These are phyloP conservation scores for Musca domestica DNA, from an alignment of 1,140 invertebrate species.

Conservation along the genomic window DNA sequence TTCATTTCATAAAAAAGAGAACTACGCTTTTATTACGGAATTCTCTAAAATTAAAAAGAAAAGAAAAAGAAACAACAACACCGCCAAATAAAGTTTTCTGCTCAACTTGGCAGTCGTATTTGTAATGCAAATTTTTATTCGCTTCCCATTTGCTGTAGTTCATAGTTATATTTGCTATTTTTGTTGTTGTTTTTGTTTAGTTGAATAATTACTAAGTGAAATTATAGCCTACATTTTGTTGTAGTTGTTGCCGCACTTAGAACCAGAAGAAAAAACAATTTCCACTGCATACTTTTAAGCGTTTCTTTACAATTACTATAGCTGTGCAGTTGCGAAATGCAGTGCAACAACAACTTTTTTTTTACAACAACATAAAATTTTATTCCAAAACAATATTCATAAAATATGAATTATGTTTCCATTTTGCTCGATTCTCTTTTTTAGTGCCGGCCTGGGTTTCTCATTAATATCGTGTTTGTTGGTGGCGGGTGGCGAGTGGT, in stretches of 20 bases:
- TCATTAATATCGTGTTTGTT: background rate
- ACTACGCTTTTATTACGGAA: too few species aligned
- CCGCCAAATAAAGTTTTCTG: too few species aligned
- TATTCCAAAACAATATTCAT: conserved; percentile 6
- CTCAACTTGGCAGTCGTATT: too few species aligned
- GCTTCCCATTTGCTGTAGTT: too few species aligned
- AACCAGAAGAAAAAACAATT: background rate
- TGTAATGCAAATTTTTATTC: too few species aligned
- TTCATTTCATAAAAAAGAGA: too few species aligned
- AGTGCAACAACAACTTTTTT: too few species aligned
- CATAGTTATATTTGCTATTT: too few species aligned
- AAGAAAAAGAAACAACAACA: too few species aligned
- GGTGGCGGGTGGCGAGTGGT: background rate
- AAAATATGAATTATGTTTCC: background rate
- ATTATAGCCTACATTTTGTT: conserved; percentile 4
- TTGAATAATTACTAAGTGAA: too few species aligned
- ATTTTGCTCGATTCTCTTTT: background rate
- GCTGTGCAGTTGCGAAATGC: background rate
- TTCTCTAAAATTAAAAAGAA: too few species aligned
- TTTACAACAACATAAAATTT: background rate
- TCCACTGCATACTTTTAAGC: background rate
- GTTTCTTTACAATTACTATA: background rate
- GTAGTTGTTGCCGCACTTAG: background rate
- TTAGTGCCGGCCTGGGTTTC: background rate
- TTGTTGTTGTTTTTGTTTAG: too few species aligned